These are phyloP conservation scores for Nyctalus aviator DNA, from an alignment of 2,797 vertebrate species.

Conservation along the genomic window DNA sequence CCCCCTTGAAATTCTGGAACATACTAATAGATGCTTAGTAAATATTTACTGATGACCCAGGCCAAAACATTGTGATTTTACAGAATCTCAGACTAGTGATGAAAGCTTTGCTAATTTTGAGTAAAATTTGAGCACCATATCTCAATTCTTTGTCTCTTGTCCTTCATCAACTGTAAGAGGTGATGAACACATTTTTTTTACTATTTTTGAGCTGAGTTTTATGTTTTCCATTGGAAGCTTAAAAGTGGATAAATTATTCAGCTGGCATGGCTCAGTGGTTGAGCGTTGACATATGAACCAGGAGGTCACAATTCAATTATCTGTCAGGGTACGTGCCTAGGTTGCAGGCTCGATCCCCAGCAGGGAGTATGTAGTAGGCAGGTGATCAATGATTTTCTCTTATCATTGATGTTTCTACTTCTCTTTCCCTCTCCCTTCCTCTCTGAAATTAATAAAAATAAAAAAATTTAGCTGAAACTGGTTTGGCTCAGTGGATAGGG, in stretches of 20 bases:
- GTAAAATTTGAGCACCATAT: neutral
- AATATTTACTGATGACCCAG: neutral
- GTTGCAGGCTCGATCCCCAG: too few relatives aligned
- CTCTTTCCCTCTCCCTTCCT: too few relatives aligned
- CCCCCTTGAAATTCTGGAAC: neutral
- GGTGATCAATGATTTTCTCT: too few relatives aligned
- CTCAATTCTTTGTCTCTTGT: neutral
- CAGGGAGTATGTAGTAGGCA: too few relatives aligned
- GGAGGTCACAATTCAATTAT: too few relatives aligned
- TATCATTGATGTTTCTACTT: too few relatives aligned
- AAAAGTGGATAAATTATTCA: neutral
- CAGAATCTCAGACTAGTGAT: neutral
- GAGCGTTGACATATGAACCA: too few relatives aligned
- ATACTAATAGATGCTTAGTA: neutral
- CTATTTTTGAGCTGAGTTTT: constrained; percentile 13
- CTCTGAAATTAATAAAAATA: too few relatives aligned
- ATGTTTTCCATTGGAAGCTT: constrained; percentile 49
- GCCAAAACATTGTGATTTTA: neutral
- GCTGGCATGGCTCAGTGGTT: too few relatives aligned
- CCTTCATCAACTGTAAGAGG: neutral
- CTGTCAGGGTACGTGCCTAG: too few relatives aligned
- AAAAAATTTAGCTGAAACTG: too few relatives aligned
- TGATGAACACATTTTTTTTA: neutral
- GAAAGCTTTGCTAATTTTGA: neutral
- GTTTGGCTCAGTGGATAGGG: too few relatives aligned